Conservation (phyloP, 2,888 invertebrate species). For the Oligia strigilis region DNA sequence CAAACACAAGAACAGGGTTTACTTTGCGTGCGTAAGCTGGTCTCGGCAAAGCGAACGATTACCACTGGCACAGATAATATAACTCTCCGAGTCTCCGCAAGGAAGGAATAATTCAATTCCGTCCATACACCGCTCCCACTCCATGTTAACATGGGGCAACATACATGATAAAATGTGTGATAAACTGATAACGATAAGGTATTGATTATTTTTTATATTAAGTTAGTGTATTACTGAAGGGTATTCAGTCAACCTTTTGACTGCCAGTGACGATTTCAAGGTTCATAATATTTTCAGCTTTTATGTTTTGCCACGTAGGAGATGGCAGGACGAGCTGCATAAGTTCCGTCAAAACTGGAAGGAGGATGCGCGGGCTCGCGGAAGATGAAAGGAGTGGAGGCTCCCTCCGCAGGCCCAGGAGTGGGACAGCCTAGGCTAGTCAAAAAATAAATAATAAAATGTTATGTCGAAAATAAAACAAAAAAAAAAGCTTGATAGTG, state of each 20-base stretch:
- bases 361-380: too few relatives aligned
- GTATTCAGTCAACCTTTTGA: background rate
- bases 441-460: background rate
- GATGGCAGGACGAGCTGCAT: too few relatives aligned
- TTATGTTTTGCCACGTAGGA: too few relatives aligned
- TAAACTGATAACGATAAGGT: constrained; percentile 22
- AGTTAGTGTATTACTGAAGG: background rate
- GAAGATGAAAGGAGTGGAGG: too few relatives aligned
- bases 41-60: background rate
- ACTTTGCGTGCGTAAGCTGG: background rate
- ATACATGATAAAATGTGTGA: background rate
- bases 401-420: too few relatives aligned
- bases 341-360: too few relatives aligned
- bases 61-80: background rate
- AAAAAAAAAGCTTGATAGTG: constrained; percentile 72
- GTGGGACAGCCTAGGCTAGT: too few relatives aligned
- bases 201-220: background rate
- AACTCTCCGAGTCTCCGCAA: too few relatives aligned
- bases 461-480: constrained; percentile 47
- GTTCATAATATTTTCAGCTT: background rate
- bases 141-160: background rate
- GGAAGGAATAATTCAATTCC: background rate
- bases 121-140: background rate
- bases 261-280: background rate
- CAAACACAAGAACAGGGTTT: too few relatives aligned